Conservation (phyloP, 2,797 vertebrate genomes). For the Denticeps clupeoides region DNA sequence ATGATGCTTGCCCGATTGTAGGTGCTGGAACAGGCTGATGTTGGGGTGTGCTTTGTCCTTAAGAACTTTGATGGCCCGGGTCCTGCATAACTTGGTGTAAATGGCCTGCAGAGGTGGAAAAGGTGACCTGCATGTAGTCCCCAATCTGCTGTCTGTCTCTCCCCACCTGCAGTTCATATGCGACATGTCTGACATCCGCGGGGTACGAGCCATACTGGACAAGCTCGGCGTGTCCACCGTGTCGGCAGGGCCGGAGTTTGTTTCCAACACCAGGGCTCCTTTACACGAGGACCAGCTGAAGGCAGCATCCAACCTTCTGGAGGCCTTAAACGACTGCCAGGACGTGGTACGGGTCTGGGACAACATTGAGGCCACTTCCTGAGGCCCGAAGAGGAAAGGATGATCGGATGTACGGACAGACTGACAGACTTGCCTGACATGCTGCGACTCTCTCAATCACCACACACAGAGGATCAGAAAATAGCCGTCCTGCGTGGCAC, state of each 20-base stretch:
- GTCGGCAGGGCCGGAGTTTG: constrained; percentile 61
- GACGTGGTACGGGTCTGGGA: constrained; percentile 77
- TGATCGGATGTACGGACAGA: background rate
- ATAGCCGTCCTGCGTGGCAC: no score
- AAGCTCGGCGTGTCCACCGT: constrained; percentile 53
- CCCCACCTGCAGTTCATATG: constrained; percentile 67
- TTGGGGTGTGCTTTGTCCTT: no score
- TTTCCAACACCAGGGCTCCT: constrained; percentile 44
- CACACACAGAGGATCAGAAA: no score
- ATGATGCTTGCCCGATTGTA: no score
- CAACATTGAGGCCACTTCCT: constrained; percentile 72
- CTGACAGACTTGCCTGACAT: no score
- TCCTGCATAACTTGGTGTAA: no score
- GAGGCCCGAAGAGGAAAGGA: constrained; percentile 7
- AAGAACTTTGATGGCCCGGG: no score
- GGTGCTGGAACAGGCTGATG: no score
- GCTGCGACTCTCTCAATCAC: no score
- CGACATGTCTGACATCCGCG: constrained; percentile 47
- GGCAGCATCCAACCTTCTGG: constrained; percentile 57
- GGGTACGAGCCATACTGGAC: constrained; percentile 58
- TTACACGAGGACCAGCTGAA: constrained; percentile 59
- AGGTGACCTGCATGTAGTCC: no score
- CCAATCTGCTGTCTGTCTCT: no score
- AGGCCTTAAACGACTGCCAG: constrained; percentile 50
- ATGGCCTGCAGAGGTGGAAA: no score